These are phyloP conservation scores for Ceyx margarethae DNA, from an alignment of 2,113 vertebrate species.

Conservation along the genomic window DNA sequence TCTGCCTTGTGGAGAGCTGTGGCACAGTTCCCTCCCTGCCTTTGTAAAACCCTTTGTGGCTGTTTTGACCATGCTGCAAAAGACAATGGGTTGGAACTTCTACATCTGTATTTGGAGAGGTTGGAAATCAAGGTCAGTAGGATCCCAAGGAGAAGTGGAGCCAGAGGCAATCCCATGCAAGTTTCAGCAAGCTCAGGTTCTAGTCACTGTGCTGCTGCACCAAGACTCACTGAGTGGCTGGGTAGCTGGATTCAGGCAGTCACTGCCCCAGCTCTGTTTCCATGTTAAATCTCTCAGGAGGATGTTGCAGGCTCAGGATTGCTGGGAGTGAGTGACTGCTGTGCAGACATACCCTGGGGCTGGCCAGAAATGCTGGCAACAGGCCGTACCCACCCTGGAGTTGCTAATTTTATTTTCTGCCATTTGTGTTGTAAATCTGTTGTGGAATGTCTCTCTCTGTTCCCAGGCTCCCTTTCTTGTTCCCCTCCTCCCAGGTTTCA, in stretches of 20 bases:
- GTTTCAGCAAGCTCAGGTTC: background rate
- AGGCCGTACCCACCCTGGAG: conserved; percentile 31
- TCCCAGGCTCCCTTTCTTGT: conserved; percentile 53
- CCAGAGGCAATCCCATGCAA: background rate
- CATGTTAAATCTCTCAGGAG: background rate
- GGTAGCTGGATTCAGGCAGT: background rate
- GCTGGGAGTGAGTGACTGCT: conserved; percentile 32
- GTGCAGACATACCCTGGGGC: conserved; percentile 26
- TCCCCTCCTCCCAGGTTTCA: conserved; percentile 67
- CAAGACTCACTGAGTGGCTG: background rate
- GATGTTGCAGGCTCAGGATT: background rate
- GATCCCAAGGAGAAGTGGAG: background rate
- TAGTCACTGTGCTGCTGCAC: background rate
- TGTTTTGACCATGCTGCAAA: background rate
- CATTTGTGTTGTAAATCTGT: conserved; percentile 61
- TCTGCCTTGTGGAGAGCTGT: background rate
- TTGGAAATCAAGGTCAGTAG: background rate
- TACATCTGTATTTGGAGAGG: background rate
- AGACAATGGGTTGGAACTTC: background rate
- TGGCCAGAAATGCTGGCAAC: conserved; percentile 50
- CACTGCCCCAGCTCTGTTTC: background rate
- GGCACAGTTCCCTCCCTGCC: background rate
- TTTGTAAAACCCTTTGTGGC: background rate
- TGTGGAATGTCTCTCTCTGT: conserved; percentile 60
- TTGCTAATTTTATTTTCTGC: conserved; percentile 67